phyloP scores from a whole-genome alignment of 2,888 invertebrate genomes.

The Stenodera caucasica region DNA sequence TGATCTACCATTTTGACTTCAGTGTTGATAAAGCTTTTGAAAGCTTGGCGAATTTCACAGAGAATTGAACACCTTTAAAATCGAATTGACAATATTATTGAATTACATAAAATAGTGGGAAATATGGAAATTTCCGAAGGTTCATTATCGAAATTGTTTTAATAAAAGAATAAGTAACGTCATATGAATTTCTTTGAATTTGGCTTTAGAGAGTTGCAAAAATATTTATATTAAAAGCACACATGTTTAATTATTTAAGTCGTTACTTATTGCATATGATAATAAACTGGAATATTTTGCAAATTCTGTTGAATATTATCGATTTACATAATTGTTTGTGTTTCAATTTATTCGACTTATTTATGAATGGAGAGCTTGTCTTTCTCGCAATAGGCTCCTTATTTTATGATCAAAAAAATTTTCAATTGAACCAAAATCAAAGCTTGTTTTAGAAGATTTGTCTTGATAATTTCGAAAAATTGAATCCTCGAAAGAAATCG shows the following conservation, averaged over 20 bases:
- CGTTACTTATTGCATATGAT: not conserved
- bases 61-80: too few relatives aligned
- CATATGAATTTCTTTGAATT: conserved; percentile 2
- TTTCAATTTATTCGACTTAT: too few relatives aligned
- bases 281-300: not conserved
- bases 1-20: too few relatives aligned
- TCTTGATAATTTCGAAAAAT: not conserved
- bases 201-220: not conserved
- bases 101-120: too few relatives aligned
- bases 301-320: not conserved
- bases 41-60: too few relatives aligned
- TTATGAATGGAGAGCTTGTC: not conserved
- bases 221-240: conserved; percentile 2
- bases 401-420: not conserved
- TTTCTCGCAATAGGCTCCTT: not conserved
- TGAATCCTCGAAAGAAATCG: not conserved
- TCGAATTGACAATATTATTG: too few relatives aligned
- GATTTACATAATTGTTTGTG: not conserved
- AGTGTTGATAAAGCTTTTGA: too few relatives aligned
- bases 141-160: too few relatives aligned
- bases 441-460: not conserved
- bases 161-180: not conserved
- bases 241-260: conserved; percentile 1
- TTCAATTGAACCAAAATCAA: too few relatives aligned
- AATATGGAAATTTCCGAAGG: too few relatives aligned